Conservation (phyloP, 2,888 invertebrate genomes). For the Chesias legatella region DNA sequence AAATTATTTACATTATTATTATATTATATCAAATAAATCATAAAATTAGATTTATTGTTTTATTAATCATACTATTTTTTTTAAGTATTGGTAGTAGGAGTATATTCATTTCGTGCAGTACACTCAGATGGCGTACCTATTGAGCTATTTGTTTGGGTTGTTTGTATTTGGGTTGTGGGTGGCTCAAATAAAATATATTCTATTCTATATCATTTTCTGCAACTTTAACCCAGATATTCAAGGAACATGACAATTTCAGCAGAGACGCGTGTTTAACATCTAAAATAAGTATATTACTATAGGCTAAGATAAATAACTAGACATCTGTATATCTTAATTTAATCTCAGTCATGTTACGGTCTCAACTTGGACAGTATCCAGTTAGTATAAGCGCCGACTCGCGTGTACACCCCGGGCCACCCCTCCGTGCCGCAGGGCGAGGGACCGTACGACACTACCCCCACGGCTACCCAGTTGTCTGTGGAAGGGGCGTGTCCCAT, state of each 20-base stretch:
- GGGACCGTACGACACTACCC: constrained; percentile 78
- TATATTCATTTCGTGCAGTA: constrained; percentile 22
- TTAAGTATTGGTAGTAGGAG: constrained; percentile 8
- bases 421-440: constrained; percentile 74
- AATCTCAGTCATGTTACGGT: constrained; percentile 58
- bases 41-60: constrained; percentile 29
- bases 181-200: no score
- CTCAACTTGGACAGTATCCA: constrained; percentile 83
- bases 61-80: constrained; percentile 23
- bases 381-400: constrained; percentile 80
- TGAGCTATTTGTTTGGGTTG: no score
- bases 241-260: no score
- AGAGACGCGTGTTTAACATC: no score
- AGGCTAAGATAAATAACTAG: no score
- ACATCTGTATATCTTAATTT: neutral
- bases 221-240: no score
- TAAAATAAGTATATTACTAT: no score
- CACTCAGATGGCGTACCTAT: no score
- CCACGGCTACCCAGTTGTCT: constrained; percentile 79
- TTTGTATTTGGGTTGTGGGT: no score
- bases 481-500: constrained; percentile 52
- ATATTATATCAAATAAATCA: constrained; percentile 35
- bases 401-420: constrained; percentile 86
- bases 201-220: no score
- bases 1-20: constrained; percentile 38